Percentiles rank a stretch among this genome's conserved stretches.
Conservation (phyloP, 2,888 invertebrate genomes). For the Dorcus parallelipipedus region DNA sequence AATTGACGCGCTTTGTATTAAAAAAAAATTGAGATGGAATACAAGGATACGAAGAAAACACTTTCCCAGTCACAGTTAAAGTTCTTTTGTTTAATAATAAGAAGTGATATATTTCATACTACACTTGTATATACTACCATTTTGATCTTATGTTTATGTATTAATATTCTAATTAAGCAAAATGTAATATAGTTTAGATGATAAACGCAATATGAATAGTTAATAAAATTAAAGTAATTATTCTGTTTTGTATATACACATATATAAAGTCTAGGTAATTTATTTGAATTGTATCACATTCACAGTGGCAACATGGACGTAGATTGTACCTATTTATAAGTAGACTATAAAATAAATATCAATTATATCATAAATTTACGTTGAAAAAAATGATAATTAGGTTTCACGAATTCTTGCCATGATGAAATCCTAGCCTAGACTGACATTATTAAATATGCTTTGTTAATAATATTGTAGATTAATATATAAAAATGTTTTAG, state of each 20-base stretch:
- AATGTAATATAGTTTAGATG: too few species aligned
- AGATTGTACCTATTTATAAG: conserved; percentile 32
- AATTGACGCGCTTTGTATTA: too few species aligned
- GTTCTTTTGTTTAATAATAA: too few species aligned
- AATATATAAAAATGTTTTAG: conserved; percentile 34
- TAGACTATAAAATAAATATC: conserved; percentile 38
- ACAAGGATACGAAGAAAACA: too few species aligned
- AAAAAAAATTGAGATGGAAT: too few species aligned
- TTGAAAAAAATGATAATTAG: conserved; percentile 24
- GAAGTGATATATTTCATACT: too few species aligned
- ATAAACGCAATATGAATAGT: too few species aligned
- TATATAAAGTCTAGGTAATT: neutral
- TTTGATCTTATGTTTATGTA: too few species aligned
- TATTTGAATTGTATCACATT: neutral
- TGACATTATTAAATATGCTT: conserved; percentile 42
- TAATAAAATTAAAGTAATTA: neutral
- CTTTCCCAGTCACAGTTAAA: too few species aligned
- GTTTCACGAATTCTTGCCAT: conserved; percentile 48
- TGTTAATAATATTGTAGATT: conserved; percentile 38
- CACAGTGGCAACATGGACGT: conserved; percentile 14
- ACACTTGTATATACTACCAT: too few species aligned
- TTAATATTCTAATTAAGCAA: too few species aligned
- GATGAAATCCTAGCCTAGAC: conserved; percentile 49
- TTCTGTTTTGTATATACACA: neutral
- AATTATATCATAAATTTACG: conserved; percentile 37